Evolutionary conservation across 2,888 invertebrate genomes (phyloP), one percentile per base, ranked within the genome.

Genomic region (Nemurella pictetii): DNA sequence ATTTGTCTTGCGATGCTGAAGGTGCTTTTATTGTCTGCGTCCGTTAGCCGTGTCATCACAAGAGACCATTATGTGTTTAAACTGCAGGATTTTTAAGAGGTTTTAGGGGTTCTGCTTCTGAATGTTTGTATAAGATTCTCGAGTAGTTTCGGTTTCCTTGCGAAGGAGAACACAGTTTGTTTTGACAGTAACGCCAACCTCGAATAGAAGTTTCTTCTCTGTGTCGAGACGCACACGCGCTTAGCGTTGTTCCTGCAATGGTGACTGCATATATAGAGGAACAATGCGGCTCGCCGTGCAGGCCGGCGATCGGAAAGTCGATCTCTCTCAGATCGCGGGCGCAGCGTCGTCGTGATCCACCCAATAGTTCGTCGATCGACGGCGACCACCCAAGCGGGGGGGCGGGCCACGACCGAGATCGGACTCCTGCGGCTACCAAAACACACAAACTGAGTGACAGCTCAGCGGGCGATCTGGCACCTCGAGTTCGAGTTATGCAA

Each of bases 311-410:
- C 9, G 55, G 55, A 55, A 55, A 55, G 55, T 55, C 55, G 55
- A 55, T 55, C 20, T 55, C 55, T 55, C 55, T 55, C 55, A 20
- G 20, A 55, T 55, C 55, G 20, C 20, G 55, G 20, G 55, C n/a
- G n/a, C 35, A 35, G 35, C 55, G 20, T 20, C 55, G 26, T 78
- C 78, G 78, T 28, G 78, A 78, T 78, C 78, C 78, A 29, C 28
- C 78, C 78, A 78, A 78, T 78, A 78, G 78, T 78, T 78, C 29
- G 78, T 15, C 28, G 78, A 78, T 72, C 72, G 12, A 28, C 82
- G 55, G 2, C 82, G 84, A 85, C 81, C 81, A 81, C 83, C 85
- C 84, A 75, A 30, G 36, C 27, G 84, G 84, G 83, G 26, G 35
- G 25, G 32, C 80, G 72, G 85, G 86, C 80, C 84, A 15, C 25